Base-by-base conservation (phyloP, 2,888 invertebrate genomes). In the Gastrophysa polygoni region DNA sequence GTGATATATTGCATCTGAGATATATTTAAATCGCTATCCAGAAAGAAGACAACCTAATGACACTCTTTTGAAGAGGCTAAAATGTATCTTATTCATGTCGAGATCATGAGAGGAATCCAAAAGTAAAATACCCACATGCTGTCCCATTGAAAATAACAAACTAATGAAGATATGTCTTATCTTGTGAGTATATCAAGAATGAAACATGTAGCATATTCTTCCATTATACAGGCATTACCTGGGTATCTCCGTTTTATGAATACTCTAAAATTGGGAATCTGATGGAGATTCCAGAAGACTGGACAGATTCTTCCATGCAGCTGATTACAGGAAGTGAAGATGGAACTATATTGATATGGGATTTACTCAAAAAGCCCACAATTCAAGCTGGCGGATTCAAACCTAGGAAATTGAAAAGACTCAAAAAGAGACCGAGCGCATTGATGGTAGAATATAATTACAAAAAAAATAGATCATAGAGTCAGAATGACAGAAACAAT, bases 281-380 rank as follows among this genome's bases (percentile, higher is more conserved):
- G 11, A 79, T 73, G 66, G 74, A 74, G 58, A 81, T 81, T 59
- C 79, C 72, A 0, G 78, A 75, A 67, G 82, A 80, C 68, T 59
- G 65, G 71, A 78, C 82, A 0, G 74, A 76, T 10, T 73, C 77
- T 20, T 83, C 87, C 10, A 79, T 87, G 59, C 90, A 89, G 73
- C 89, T 92, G 74, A 77, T 88, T 2, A 87, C 90, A 0, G 84
- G 86, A 21, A 85, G 89, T 21, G 83, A 86, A 66, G 92, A 92
- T 76, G 91, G 91, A 0, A 84, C 81, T 0, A 82, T 92, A 49
- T 83, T 88, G 43, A 86, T 91, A 74, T 92, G 92, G 91, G 88
- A 90, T 80, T 80, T 92, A 52, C 86, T 87, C 65, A 82, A 83
- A 61, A 78, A 77, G 65, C 78, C 79, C 0, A 68, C 67, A 7